Evolutionary conservation across 2,113 vertebrate species (phyloP).

Genomic region (Saguinus midas): DNA sequence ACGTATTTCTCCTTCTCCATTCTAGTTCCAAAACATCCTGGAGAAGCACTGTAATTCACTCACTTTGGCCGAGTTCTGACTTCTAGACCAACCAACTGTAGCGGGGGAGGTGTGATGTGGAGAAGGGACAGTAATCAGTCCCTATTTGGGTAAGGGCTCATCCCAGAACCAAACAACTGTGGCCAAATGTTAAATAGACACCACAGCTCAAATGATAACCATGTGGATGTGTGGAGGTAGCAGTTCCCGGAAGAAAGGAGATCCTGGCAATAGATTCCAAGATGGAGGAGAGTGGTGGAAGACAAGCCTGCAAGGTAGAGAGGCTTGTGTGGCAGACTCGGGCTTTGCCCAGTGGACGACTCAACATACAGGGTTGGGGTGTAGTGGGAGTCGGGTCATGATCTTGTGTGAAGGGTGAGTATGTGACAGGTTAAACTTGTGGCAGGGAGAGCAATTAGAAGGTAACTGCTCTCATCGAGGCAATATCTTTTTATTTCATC

Average conservation of each 20-base stretch:
- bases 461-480: neutral
- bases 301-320: neutral
- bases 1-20: neutral
- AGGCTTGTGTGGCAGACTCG: neutral
- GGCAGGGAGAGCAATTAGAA: neutral
- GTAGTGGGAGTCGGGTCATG: rapidly evolving
- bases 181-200: neutral
- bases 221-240: rapidly evolving
- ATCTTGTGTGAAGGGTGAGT: neutral
- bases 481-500: neutral
- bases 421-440: neutral
- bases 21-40: neutral
- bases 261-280: neutral
- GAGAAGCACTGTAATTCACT: neutral
- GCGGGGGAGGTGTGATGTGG: neutral
- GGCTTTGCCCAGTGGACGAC: neutral
- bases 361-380: neutral
- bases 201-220: neutral
- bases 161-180: neutral
- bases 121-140: neutral
- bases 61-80: neutral
- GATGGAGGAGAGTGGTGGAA: neutral
- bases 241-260: neutral
- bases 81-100: neutral
- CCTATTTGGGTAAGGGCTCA: neutral